Evolutionary conservation across 2,888 invertebrate species (phyloP).

Genomic region (Eilema griseolum): DNA sequence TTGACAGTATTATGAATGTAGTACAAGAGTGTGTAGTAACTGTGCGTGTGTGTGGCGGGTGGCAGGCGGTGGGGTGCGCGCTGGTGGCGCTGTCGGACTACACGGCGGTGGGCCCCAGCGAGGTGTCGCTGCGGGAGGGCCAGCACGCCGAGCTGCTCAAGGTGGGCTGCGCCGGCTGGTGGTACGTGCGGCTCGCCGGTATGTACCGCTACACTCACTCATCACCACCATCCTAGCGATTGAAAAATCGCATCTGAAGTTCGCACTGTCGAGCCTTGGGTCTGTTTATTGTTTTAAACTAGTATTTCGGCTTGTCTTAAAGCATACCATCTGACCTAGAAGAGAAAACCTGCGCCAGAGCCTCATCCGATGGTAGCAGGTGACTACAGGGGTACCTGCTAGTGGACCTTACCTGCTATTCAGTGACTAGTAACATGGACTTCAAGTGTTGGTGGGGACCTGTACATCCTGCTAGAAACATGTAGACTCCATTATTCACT

Average conservation of each 20-base stretch:
- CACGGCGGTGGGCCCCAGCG: constrained; percentile 95
- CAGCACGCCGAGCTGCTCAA: constrained; percentile 96
- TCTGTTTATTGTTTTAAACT: too few species aligned
- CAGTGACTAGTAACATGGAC: not conserved
- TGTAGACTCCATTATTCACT: too few species aligned
- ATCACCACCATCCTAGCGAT: not conserved
- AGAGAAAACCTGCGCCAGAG: not conserved
- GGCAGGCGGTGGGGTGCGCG: constrained; percentile 90
- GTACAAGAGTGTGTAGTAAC: constrained; percentile 5
- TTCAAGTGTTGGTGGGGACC: too few species aligned
- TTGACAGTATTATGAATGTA: not conserved
- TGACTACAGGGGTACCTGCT: not conserved
- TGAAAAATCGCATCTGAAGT: too few species aligned
- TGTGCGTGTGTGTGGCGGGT: constrained; percentile 26
- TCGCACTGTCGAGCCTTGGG: too few species aligned
- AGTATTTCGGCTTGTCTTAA: not conserved
- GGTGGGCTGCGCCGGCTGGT: constrained; percentile 98
- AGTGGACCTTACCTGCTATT: too few species aligned
- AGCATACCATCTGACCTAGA: not conserved
- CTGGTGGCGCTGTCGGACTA: constrained; percentile 97
- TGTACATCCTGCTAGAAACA: too few species aligned
- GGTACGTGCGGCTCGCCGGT: constrained; percentile 96
- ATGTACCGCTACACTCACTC: constrained; percentile 51
- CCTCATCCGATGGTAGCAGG: not conserved
- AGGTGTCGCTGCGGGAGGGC: constrained; percentile 96